These are phyloP conservation scores for Diarsia brunnea DNA, from an alignment of 2,888 invertebrate species.

Conservation along the genomic window DNA sequence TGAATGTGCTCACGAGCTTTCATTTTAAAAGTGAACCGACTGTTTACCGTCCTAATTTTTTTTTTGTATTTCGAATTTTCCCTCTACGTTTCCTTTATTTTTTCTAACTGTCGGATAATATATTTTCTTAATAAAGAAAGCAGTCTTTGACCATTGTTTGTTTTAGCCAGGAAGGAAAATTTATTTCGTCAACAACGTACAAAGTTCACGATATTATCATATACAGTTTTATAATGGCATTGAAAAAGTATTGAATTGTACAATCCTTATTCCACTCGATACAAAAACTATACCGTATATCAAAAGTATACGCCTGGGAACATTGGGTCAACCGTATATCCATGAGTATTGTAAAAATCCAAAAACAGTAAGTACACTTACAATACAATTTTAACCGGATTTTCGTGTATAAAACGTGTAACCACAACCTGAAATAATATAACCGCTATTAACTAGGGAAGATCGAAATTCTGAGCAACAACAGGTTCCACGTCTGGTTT, in stretches of 20 bases:
- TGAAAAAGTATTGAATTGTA: neutral
- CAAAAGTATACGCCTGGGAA: neutral
- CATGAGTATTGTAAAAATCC: neutral
- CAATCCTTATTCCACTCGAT: neutral
- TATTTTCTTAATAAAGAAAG: neutral
- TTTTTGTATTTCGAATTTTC: too few species aligned
- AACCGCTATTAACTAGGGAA: too few species aligned
- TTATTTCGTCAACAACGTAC: neutral
- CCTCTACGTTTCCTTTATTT: too few species aligned
- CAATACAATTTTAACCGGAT: too few species aligned
- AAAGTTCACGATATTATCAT: too few species aligned
- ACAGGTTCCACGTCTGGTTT: too few species aligned
- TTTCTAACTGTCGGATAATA: neutral
- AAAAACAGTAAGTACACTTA: neutral
- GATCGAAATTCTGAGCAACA: too few species aligned
- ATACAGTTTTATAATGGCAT: neutral
- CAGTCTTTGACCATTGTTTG: neutral
- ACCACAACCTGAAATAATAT: too few species aligned
- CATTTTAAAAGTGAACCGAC: too few species aligned
- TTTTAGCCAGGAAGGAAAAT: neutral
- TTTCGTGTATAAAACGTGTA: too few species aligned
- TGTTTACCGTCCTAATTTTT: too few species aligned
- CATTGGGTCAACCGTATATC: neutral
- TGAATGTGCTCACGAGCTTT: rapidly evolving
- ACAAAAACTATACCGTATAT: neutral